Evolutionary conservation across 2,888 invertebrate species (phyloP), one percentile per base, ranked within the genome.

Genomic region (Meloe dianella): DNA sequence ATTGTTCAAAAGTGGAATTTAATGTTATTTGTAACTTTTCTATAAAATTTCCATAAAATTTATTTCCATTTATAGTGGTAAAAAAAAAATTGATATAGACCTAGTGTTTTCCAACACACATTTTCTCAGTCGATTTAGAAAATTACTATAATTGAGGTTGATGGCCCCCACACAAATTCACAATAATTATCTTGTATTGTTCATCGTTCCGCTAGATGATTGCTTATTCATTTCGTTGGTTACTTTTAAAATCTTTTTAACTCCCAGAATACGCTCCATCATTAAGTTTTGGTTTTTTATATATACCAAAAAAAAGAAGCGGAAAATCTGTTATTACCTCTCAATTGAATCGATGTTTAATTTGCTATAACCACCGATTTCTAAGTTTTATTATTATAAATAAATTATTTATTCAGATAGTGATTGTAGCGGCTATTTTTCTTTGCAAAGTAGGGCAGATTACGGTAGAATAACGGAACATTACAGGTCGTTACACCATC

Each of bases 391-490:
- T 10, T 7, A 10, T 10, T 17, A 9, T 20, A 24, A n/a, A 35
- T 17, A 2, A 51, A 51, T 51, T 51, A 51, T 24, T 51, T 51
- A 51, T 51, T 51, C 51, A 22, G 51, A 51, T 24, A 24, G 51
- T 51, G 51, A 51, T 51, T 51, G 51, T 51, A 51, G 51, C 51
- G 51, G 51, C 12, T 24, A 51, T 51, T 66, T 70, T 70, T 70
- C 68, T 57, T 67, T 56, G 30, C 61, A 63, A 75, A 74, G 72
- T 75, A 69, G 75, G 73, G 67, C 75, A 73, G 61, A 68, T 67
- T 71, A 73, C 72, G 71, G 73, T 70, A 69, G 70, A 70, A 65
- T 75, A 75, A 75, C 75, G 75, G 75, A 70, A 68, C 63, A 51
- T 51, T 22, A 22, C 68, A 71, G 75, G 75, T 75, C 75, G 73